Percentiles rank a stretch among this genome's conserved stretches.
Evolutionary conservation across 2,797 vertebrate species (phyloP).

Genomic region (Alosa sapidissima): DNA sequence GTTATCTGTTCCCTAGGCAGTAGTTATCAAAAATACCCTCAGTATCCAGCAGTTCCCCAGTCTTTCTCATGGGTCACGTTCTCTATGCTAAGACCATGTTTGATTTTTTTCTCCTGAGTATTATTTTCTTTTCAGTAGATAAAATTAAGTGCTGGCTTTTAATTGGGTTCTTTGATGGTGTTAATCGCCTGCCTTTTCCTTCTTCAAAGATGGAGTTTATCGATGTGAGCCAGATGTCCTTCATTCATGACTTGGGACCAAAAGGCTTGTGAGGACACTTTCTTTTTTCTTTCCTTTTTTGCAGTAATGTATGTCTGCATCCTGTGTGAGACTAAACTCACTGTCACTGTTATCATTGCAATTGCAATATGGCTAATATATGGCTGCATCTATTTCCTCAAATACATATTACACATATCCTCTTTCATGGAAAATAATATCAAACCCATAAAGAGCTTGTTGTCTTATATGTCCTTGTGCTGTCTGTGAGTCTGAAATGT

Average conservation of each 20-base stretch:
- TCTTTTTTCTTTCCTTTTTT: constrained; percentile 21
- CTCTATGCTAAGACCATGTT: background rate
- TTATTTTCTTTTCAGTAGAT: background rate
- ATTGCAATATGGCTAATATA: background rate
- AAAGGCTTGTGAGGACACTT: constrained; percentile 91
- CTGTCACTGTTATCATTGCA: background rate
- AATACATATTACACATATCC: background rate
- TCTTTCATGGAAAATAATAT: background rate
- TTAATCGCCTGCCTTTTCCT: constrained; percentile 27
- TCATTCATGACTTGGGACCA: constrained; percentile 94
- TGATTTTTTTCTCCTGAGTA: background rate
- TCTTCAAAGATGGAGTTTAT: constrained; percentile 92
- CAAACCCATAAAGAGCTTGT: background rate
- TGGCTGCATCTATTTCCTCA: background rate
- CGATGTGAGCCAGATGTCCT: constrained; percentile 94
- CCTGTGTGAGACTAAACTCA: background rate
- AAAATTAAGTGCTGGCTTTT: background rate
- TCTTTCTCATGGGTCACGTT: background rate
- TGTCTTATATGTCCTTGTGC: background rate
- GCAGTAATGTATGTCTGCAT: background rate
- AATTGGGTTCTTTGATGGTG: background rate
- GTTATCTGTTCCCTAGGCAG: background rate
- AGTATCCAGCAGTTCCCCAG: background rate
- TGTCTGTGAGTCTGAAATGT: too few relatives aligned
- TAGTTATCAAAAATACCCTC: background rate